These are phyloP conservation scores for Nyctalus aviator DNA, from an alignment of 2,797 vertebrate species.

Conservation along the genomic window DNA sequence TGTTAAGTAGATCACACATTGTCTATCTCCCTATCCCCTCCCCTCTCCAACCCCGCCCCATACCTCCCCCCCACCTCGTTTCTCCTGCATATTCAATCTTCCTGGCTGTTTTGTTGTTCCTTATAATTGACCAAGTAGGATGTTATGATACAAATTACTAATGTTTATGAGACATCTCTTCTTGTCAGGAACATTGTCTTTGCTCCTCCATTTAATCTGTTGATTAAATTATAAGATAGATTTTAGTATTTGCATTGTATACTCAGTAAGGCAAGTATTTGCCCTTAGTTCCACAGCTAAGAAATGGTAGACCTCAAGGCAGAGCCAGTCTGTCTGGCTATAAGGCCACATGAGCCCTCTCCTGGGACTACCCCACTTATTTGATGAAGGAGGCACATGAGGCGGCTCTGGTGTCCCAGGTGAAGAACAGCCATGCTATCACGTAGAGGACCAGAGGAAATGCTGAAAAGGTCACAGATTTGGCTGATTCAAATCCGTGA, in stretches of 20 bases:
- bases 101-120: not conserved
- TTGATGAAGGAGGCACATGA: too few relatives aligned
- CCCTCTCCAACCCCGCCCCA: too few relatives aligned
- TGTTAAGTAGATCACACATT: not conserved
- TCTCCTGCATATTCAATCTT: not conserved
- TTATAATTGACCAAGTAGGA: not conserved
- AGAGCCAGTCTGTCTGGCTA: fast-evolving
- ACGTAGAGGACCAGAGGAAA: not conserved
- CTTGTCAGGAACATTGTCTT: not conserved
- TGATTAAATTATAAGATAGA: not conserved
- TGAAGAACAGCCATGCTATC: constrained; percentile 11
- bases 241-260: not conserved
- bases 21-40: too few relatives aligned
- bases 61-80: fast-evolving
- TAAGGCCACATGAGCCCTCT: fast-evolving
- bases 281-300: not conserved
- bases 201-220: not conserved
- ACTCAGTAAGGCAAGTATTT: not conserved
- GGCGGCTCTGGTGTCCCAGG: not conserved
- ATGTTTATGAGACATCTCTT: not conserved
- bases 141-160: not conserved
- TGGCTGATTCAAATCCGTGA: constrained; percentile 39
- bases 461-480: constrained; percentile 71
- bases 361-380: fast-evolving
- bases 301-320: fast-evolving